These are phyloP conservation scores for Anguilla anguilla DNA, from an alignment of 2,797 vertebrate species.

Conservation along the genomic window DNA sequence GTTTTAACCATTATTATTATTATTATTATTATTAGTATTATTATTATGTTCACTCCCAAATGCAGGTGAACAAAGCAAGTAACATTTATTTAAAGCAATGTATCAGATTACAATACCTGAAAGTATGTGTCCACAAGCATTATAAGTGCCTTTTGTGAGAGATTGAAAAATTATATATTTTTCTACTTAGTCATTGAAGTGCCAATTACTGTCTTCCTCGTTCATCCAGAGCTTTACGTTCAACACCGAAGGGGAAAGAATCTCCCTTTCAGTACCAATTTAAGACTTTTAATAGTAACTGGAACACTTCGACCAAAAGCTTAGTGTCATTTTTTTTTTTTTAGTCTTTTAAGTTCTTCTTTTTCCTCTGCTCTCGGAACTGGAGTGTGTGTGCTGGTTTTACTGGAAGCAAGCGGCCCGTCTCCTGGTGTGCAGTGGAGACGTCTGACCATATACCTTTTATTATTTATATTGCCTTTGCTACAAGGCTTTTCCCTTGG, in stretches of 20 bases:
- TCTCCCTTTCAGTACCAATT: conserved; percentile 32
- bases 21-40: background rate
- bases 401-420: conserved; percentile 42
- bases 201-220: conserved; percentile 56
- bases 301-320: conserved; percentile 48
- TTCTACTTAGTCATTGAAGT: conserved; percentile 57
- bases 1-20: background rate
- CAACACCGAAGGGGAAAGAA: conserved; percentile 42
- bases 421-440: conserved; percentile 33
- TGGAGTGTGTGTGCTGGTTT: conserved; percentile 5
- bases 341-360: background rate
- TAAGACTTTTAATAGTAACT: conserved; percentile 25
- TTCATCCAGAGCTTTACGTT: conserved; percentile 46
- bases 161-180: conserved; percentile 55
- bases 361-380: conserved; percentile 42
- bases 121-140: conserved; percentile 33
- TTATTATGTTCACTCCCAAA: background rate
- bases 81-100: conserved; percentile 27
- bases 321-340: conserved; percentile 36
- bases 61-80: background rate
- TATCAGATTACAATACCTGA: conserved; percentile 52
- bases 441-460: background rate
- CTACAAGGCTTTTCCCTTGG: background rate
- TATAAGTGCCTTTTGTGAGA: conserved; percentile 63
- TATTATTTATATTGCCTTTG: background rate